phyloP scores from a whole-genome alignment of 2,113 vertebrate genomes.

The Strix aluco region DNA sequence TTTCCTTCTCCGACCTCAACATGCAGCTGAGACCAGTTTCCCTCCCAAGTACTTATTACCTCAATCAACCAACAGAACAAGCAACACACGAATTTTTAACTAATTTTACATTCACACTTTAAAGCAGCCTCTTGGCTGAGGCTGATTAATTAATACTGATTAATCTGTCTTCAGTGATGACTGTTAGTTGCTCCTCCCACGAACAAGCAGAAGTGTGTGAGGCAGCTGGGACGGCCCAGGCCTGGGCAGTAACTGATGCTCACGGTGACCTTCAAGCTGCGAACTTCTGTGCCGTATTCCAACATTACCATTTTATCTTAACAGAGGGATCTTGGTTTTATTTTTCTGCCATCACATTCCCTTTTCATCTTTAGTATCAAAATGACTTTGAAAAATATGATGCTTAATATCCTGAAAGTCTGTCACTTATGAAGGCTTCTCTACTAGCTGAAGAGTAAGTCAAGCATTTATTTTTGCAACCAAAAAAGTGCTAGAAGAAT shows the following conservation, averaged over 20 bases:
- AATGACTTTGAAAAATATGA: background rate
- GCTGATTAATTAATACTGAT: background rate
- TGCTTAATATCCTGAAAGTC: background rate
- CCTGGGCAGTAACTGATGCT: background rate
- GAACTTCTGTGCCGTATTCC: fast-evolving
- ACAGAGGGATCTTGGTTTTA: fast-evolving
- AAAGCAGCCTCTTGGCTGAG: background rate
- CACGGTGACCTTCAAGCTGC: fast-evolving
- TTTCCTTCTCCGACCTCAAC: background rate
- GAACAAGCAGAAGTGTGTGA: background rate
- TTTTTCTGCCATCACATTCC: background rate
- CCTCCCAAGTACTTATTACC: background rate
- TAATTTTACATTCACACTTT: background rate
- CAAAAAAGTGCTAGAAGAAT: background rate
- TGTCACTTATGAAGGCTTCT: background rate
- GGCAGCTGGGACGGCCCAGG: background rate
- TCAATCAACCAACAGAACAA: background rate
- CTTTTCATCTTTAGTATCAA: background rate
- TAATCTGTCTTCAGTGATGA: no score
- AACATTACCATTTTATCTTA: fast-evolving
- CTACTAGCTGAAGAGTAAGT: background rate
- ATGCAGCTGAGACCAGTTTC: background rate
- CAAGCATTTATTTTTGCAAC: background rate
- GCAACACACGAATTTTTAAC: background rate
- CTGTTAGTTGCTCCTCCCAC: background rate